A percentile compares a stretch with the other conserved stretches of the same genome.
Conservation (phyloP, 2,797 vertebrate genomes). For the Vultur gryphus region DNA sequence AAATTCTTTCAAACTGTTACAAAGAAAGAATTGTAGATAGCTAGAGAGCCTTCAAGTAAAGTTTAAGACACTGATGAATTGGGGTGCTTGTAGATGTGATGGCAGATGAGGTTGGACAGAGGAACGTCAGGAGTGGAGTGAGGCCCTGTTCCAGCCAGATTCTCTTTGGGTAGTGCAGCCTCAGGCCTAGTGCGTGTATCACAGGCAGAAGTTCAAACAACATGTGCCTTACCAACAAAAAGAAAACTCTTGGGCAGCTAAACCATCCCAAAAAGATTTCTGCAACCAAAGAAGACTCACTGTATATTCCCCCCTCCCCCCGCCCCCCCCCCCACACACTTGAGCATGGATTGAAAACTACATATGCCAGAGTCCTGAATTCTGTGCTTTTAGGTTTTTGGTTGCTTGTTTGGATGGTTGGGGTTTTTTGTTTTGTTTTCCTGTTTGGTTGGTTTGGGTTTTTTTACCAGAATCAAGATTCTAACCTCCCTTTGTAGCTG, state of each 20-base stretch:
- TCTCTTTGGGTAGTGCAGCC: not conserved
- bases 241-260: not conserved
- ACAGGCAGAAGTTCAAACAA: not conserved
- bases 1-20: not conserved
- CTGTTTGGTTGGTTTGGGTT: not conserved
- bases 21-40: not conserved
- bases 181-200: fast-evolving
- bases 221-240: not conserved
- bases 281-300: not conserved
- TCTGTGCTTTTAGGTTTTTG: not conserved
- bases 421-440: not conserved
- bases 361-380: not conserved
- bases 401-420: not conserved
- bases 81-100: not conserved
- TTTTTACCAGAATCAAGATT: not conserved
- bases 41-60: not conserved
- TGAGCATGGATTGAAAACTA: not conserved
- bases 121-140: not conserved
- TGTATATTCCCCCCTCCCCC: not conserved
- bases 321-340: too few relatives aligned
- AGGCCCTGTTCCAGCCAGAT: not conserved
- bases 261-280: not conserved
- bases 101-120: not conserved
- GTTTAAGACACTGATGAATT: not conserved
- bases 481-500: not conserved